These are phyloP conservation scores for Bufo bufo DNA, from an alignment of 2,113 vertebrate genomes.

Conservation along the genomic window DNA sequence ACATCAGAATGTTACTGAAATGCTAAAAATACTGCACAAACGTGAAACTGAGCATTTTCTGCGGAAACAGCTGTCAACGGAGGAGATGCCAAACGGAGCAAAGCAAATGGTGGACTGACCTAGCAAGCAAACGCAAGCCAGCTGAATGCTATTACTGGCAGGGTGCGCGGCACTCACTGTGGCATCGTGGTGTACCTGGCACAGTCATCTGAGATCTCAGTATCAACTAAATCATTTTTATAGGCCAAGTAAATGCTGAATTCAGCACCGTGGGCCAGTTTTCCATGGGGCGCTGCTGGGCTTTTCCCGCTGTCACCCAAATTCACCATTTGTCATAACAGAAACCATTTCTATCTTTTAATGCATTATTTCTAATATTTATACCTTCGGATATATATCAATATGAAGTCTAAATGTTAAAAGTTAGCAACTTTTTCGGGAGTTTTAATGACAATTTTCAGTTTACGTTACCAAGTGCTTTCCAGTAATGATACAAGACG, in stretches of 20 bases:
- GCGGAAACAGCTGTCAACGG: slow-evolving; percentile 33
- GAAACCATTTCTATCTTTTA: neutral
- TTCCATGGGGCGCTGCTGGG: neutral
- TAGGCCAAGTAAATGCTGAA: neutral
- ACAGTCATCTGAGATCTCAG: neutral
- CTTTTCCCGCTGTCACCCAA: neutral
- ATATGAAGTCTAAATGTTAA: too few species aligned
- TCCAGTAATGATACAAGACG: too few species aligned
- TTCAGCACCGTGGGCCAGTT: neutral
- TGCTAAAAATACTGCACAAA: slow-evolving; percentile 14
- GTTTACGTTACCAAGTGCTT: too few species aligned
- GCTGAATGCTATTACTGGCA: neutral
- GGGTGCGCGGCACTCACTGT: neutral
- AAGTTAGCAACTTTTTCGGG: too few species aligned
- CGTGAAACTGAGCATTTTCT: slow-evolving; percentile 19
- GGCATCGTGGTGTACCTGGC: slow-evolving; percentile 9
- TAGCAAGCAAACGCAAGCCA: neutral
- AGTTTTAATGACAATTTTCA: too few species aligned
- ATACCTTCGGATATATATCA: too few species aligned
- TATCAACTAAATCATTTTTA: slow-evolving; percentile 24
- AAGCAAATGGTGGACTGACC: slow-evolving; percentile 64
- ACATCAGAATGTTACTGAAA: neutral
- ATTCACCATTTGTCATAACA: neutral
- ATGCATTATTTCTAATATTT: too few species aligned
- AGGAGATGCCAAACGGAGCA: slow-evolving; percentile 62